Evolutionary conservation across 2,797 vertebrate species (phyloP), one percentile per base, ranked within the genome.

Genomic region (Danio choprae): DNA sequence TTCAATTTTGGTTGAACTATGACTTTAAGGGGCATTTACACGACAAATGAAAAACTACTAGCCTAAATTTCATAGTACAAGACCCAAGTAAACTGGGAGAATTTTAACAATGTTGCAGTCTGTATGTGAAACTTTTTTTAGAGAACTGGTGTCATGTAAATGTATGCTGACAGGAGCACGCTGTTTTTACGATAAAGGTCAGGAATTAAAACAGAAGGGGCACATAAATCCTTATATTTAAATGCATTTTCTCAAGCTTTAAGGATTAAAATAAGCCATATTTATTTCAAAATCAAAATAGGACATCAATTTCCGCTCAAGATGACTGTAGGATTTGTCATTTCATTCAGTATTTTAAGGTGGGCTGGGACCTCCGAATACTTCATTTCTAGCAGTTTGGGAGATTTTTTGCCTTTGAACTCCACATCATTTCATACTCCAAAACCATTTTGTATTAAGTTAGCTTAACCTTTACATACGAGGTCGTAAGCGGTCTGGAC

Each of bases 351-450:
- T 88, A 88, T 93, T 92, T 92, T 83, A 91, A 63, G 91, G 91
- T 90, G 91, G 90, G 89, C 91, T 91, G 91, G 92, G 87, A 92
- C 89, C 90, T 92, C 90, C 88, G 72, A 88, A 74, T 76, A 84
- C 83, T 80, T 29, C 59, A 86, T 74, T 79, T 79, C 78, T 78
- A 64, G 69, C 55, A 56, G 79, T 76, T 83, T 75, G 59, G 46
- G 60, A 87, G 81, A 86, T 59, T 87, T 78, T 62, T 89, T 90
- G 77, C 80, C 86, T 89, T 85, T 83, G 85, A 85, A 89, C 82
- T 83, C 86, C 86, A 80, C 89, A 83, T 82, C 75, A 77, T 89
- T 86, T 88, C 89, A 88, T 92, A 89, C 91, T 93, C 88, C 91
- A 89, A 68, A 41, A 60, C 86, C 84, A 85, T 90, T 92, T 93